Evolutionary conservation across 2,113 vertebrate genomes (phyloP), one percentile per base, ranked within the genome.

Genomic region (Gadus chalcogrammus): DNA sequence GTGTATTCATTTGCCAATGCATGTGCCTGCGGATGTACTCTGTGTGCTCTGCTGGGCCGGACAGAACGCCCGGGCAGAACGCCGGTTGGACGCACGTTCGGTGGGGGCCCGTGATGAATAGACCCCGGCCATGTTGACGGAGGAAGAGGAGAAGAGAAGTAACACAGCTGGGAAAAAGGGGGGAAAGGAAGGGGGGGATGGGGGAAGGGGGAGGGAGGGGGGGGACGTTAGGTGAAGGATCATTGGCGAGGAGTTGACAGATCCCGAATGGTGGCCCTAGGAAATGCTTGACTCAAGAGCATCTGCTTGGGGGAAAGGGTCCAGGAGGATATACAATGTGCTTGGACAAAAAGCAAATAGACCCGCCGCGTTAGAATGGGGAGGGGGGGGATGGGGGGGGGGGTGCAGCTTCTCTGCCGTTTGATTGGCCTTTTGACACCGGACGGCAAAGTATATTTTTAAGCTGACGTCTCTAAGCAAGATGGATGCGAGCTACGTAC

Each of bases 221-320:
- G 5, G 59, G 69, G 38, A 42, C 64, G 60, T 74, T 61, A 72
- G 74, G 73, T 71, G 75, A 77, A 87, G 76, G 74, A 75, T 81
- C 81, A 73, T 67, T 42, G 68, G 66, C 79, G 81, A 80, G 73
- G 72, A 77, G 77, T 68, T 82, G 77, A 85, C 78, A 85, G 74
- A 79, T 86, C 70, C 48, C 72, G 67, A 87, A 88, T 79, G 73
- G 79, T 71, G 67, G 76, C 63, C 73, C 73, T 77, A 76, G 67
- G 78, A 82, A 73, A 85, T 52, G 70, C 64, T 73, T 64, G 31
- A 66, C 80, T 81, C 79, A 79, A 81, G 71, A 70, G 80, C 79
- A 78, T 78, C 79, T 81, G 78, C 81, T 79, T 24, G 24, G 73
- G 48, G 72, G 79, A 76, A 69, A 65, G 81, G 77, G 74, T 68